Percentiles rank a stretch among this genome's conserved stretches.
Evolutionary conservation across 2,797 vertebrate species (phyloP).

Genomic region (Chloroceryle inda): DNA sequence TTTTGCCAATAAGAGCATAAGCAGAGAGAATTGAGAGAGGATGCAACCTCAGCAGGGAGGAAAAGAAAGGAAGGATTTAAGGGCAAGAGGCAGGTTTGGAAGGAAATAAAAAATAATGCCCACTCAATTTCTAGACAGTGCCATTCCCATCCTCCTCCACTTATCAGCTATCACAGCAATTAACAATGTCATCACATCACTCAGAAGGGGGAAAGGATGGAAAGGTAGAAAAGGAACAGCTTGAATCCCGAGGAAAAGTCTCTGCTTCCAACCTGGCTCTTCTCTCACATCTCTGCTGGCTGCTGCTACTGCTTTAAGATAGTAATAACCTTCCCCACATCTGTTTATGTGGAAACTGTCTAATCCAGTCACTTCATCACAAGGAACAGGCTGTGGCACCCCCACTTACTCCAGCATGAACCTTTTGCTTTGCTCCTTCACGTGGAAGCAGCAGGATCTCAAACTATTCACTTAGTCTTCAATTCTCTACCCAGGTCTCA

Average conservation of each 20-base stretch:
- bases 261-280: not conserved
- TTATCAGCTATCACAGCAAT: not conserved
- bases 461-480: slow-evolving; percentile 37
- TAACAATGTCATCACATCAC: not conserved
- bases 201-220: not conserved
- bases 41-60: not conserved
- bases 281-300: not conserved
- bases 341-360: slow-evolving; percentile 47
- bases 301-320: not conserved
- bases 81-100: not conserved
- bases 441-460: not conserved
- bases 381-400: not conserved
- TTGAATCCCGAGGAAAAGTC: slow-evolving; percentile 4
- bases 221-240: not conserved
- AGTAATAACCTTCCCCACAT: not conserved
- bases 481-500: slow-evolving; percentile 30
- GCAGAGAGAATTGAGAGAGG: too few species aligned
- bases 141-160: not conserved
- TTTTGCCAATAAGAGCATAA: not conserved
- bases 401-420: not conserved
- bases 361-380: slow-evolving; percentile 41
- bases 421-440: slow-evolving; percentile 12
- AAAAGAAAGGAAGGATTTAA: not conserved
- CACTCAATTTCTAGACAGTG: not conserved
- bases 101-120: not conserved